Evolutionary conservation across 2,888 invertebrate genomes (phyloP), one percentile per base, ranked within the genome.

Genomic region (Meliscaeva auricollis): DNA sequence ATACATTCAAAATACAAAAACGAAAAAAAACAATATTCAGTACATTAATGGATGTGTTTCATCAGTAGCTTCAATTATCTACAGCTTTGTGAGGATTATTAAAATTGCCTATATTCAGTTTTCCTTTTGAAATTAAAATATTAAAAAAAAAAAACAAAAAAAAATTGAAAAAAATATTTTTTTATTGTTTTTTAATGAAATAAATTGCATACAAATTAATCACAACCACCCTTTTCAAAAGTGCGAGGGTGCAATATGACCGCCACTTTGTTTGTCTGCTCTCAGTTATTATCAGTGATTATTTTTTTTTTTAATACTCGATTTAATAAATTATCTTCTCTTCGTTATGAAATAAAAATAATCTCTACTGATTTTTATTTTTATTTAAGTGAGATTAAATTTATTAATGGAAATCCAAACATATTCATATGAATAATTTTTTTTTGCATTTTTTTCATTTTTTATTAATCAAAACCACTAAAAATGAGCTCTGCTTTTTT

Each of bases 191-290:
- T 50, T 50, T 35, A 50, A 26, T 15, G 50, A 77, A 68, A 81
- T 73, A 81, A 85, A 81, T 81, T 48, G 64, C 44, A 17, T 35
- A 64, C 50, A 56, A 81, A 85, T 85, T 85, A 85, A 81, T 85
- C 85, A 81, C 54, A 56, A 30, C 50, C 68, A 32, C 41, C 15
- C 5, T 44, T 44, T n/a, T n/a, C 15, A 15, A 38, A 13, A 13
- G 9, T 38, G 8, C 8, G 3, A 9, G 38, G 13, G 38, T 38
- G 38, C 9, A 38, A 38, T 13, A 38, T 11, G 13, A 38, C 3
- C 38, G 3, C 13, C 38, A 9, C 13, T 3, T 2, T 26, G 11
- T 44, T 62, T 62, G 44, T 44, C 62, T 44, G 62, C 26, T 11
- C 11, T 11, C 48, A 13, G 48, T 7, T 3, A 48, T 66, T 48